Conservation (phyloP, 2,113 vertebrate species). For the Zosterops lateralis region DNA sequence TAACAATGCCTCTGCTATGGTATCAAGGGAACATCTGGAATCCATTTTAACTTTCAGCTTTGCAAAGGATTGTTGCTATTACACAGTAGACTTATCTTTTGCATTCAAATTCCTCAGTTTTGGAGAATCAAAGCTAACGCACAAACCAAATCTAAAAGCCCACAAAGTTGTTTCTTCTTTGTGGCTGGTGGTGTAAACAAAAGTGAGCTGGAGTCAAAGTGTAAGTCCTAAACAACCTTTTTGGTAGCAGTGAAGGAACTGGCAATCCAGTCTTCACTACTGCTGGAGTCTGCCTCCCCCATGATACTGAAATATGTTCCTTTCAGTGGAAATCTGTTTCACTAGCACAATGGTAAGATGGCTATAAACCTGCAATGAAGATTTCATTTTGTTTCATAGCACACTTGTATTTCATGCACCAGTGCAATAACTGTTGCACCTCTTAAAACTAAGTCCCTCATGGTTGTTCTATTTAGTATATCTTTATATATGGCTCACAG, state of each 20-base stretch:
- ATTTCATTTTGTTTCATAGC: conserved; percentile 54
- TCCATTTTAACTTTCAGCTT: conserved; percentile 54
- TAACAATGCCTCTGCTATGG: conserved; percentile 54
- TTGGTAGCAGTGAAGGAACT: conserved; percentile 14
- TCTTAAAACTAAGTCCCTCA: conserved; percentile 69
- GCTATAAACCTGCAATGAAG: conserved; percentile 60
- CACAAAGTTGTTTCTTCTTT: conserved; percentile 29
- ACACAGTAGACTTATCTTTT: conserved; percentile 53
- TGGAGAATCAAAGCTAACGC: background rate
- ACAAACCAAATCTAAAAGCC: conserved; percentile 8
- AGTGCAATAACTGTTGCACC: conserved; percentile 67
- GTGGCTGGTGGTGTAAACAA: conserved; percentile 66
- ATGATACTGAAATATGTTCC: conserved; percentile 25
- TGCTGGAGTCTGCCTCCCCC: conserved; percentile 43
- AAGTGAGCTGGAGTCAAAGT: conserved; percentile 27
- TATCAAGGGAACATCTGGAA: conserved; percentile 66
- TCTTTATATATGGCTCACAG: conserved; percentile 77
- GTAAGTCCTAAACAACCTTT: conserved; percentile 22
- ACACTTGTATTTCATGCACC: conserved; percentile 57
- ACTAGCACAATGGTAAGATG: conserved; percentile 55
- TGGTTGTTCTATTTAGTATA: conserved; percentile 58
- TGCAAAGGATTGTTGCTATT: conserved; percentile 56
- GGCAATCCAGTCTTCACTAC: conserved; percentile 14
- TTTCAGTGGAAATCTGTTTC: conserved; percentile 69
- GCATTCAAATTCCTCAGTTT: conserved; percentile 29